Evolutionary conservation across 2,113 vertebrate genomes (phyloP).

Genomic region (Erythrocebus patas): DNA sequence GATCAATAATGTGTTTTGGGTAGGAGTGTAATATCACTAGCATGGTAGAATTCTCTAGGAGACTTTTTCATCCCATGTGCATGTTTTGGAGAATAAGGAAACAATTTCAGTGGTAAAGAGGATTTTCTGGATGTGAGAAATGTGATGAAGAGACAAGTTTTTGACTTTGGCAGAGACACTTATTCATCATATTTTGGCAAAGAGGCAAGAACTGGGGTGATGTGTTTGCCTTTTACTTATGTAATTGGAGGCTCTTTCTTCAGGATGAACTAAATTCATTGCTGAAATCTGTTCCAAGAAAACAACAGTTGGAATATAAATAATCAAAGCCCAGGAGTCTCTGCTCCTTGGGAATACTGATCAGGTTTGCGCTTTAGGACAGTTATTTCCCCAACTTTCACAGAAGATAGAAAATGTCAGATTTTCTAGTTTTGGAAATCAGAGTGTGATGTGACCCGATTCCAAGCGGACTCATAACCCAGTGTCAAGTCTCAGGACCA

Average conservation of each 20-base stretch:
- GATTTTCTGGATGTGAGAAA: neutral
- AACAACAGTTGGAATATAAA: conserved; percentile 50
- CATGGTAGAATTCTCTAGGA: neutral
- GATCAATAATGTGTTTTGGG: neutral
- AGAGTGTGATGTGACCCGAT: neutral
- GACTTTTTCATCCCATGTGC: neutral
- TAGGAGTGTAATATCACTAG: neutral
- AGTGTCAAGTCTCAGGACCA: neutral
- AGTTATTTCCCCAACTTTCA: conserved; percentile 20
- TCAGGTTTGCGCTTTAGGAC: conserved; percentile 19
- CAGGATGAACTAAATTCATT: neutral
- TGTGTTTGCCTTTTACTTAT: neutral
- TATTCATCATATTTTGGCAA: conserved; percentile 19
- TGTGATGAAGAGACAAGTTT: neutral
- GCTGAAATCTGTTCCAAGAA: conserved; percentile 40
- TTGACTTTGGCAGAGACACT: neutral
- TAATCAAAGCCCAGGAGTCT: conserved; percentile 43
- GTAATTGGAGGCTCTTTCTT: neutral
- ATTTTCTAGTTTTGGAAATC: neutral
- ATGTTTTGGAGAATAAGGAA: neutral
- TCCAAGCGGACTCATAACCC: neutral
- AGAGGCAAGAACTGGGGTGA: neutral
- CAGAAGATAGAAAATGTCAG: neutral
- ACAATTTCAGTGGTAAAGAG: neutral
- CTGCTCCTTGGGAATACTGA: conserved; percentile 27